phyloP scores from a whole-genome alignment of 2,113 vertebrate species.

The Amblyornis subalaris region DNA sequence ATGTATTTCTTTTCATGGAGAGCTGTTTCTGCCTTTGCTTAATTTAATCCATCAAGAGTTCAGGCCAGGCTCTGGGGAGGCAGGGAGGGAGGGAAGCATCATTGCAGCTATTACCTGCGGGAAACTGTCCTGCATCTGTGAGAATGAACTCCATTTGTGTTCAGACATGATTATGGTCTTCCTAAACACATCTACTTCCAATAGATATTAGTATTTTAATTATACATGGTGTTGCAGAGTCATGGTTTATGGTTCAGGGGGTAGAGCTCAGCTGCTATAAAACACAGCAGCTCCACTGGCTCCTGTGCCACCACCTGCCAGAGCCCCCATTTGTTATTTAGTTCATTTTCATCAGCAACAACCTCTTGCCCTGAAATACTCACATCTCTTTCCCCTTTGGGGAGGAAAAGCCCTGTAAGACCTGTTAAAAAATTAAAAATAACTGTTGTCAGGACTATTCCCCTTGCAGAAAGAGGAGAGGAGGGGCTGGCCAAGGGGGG shows the following conservation, averaged over 20 bases:
- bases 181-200: neutral
- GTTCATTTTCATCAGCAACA: neutral
- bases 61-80: neutral
- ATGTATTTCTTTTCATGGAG: neutral
- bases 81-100: neutral
- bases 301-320: rapidly evolving
- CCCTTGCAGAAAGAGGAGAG: neutral
- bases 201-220: neutral
- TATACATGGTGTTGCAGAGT: neutral
- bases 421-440: too few species aligned
- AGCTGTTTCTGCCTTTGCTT: neutral
- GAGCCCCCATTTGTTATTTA: neutral
- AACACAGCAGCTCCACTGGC: neutral
- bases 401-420: neutral
- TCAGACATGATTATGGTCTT: neutral
- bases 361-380: neutral
- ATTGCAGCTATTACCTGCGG: neutral
- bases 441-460: rapidly evolving
- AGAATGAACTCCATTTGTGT: neutral
- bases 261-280: neutral
- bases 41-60: neutral
- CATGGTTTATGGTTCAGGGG: neutral
- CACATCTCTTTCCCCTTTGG: too few species aligned
- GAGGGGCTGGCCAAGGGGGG: neutral
- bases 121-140: neutral